Evolutionary conservation across 2,797 vertebrate species (phyloP).

Genomic region (Mycteria americana): DNA sequence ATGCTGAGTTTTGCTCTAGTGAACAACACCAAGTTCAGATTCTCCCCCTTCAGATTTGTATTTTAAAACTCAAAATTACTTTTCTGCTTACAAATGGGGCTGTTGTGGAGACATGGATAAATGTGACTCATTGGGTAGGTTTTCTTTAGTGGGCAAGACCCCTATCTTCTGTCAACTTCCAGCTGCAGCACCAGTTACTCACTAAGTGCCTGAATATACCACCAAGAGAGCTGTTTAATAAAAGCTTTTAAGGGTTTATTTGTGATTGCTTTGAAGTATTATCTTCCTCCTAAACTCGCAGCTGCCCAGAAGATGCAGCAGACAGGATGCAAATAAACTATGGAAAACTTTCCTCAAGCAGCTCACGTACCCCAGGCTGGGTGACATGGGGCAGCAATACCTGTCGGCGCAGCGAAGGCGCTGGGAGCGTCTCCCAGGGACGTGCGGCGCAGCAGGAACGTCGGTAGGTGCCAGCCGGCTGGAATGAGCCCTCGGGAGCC

Average conservation of each 20-base stretch:
- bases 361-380: neutral
- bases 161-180: neutral
- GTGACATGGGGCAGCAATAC: neutral
- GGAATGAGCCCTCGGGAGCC: neutral
- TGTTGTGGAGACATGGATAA: neutral
- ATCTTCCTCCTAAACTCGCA: neutral
- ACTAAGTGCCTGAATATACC: neutral
- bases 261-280: neutral
- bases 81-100: neutral
- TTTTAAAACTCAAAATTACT: neutral
- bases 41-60: neutral
- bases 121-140: too few species aligned
- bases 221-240: neutral
- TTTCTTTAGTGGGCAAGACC: neutral
- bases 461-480: neutral
- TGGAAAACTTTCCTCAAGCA: neutral
- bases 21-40: neutral
- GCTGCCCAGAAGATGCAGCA: neutral
- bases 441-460: fast-evolving
- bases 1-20: neutral
- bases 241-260: neutral
- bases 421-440: neutral
- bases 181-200: neutral
- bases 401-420: fast-evolving
- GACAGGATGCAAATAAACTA: fast-evolving